Evolutionary conservation across 2,113 vertebrate species (phyloP).

Genomic region (Anguilla japonica): DNA sequence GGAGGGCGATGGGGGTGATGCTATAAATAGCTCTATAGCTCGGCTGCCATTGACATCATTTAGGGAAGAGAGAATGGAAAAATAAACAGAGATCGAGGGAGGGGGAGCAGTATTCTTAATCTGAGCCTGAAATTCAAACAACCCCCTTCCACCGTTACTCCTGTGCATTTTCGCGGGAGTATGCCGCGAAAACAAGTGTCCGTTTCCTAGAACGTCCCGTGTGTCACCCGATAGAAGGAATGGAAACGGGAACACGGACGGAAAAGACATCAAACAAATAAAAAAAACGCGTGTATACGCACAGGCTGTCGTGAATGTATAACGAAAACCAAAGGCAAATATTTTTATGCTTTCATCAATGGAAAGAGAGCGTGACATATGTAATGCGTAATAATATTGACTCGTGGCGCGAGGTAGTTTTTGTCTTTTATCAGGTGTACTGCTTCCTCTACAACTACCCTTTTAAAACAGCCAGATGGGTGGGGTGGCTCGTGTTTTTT

Average conservation of each 20-base stretch:
- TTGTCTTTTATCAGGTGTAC: conserved; percentile 24
- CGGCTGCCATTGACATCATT: conserved; percentile 81
- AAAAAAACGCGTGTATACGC: conserved; percentile 61
- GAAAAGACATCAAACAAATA: conserved; percentile 70
- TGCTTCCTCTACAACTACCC: conserved; percentile 25
- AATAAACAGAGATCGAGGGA: conserved; percentile 69
- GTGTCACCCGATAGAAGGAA: conserved; percentile 42
- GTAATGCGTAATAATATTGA: conserved; percentile 26
- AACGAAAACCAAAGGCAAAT: conserved; percentile 53
- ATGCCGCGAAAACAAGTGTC: conserved; percentile 58
- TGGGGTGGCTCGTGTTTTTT: conserved; percentile 20
- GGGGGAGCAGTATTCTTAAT: conserved; percentile 67
- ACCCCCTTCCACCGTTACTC: conserved; percentile 54
- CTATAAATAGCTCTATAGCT: conserved; percentile 78
- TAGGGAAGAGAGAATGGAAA: conserved; percentile 78
- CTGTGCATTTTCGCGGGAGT: conserved; percentile 45
- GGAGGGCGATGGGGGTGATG: conserved; percentile 38
- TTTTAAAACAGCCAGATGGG: conserved; percentile 3
- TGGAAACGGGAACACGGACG: conserved; percentile 57
- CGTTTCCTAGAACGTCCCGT: conserved; percentile 63
- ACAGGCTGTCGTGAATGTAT: conserved; percentile 39
- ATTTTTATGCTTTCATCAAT: conserved; percentile 62
- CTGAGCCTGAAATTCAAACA: conserved; percentile 73
- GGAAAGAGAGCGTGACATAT: conserved; percentile 26
- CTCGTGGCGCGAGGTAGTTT: conserved; percentile 16